phyloP scores from a whole-genome alignment of 2,113 vertebrate species.

The Passer montanus region DNA sequence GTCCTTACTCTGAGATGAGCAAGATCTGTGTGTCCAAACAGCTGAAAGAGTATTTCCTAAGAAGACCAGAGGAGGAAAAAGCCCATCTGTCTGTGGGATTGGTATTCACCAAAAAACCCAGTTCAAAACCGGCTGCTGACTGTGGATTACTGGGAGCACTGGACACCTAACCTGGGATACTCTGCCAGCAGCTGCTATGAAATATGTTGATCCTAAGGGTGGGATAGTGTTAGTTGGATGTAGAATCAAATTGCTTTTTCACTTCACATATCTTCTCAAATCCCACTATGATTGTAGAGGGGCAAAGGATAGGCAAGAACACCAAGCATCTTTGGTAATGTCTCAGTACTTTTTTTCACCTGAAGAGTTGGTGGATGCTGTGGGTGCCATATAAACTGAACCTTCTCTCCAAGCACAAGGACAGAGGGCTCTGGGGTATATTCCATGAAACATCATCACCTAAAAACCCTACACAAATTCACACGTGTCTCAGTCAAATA shows the following conservation, averaged over 20 bases:
- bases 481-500: neutral
- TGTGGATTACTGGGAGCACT: neutral
- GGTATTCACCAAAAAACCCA: neutral
- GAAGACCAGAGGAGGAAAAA: neutral
- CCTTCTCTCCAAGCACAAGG: neutral
- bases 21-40: neutral
- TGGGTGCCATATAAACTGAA: neutral
- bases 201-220: neutral
- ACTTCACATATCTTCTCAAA: neutral
- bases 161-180: neutral
- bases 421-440: neutral
- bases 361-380: neutral
- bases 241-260: neutral
- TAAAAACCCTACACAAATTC: neutral
- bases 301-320: neutral
- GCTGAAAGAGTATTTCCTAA: neutral
- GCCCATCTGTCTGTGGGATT: neutral
- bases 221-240: neutral
- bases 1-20: neutral
- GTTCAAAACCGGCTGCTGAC: neutral
- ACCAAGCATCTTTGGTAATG: neutral
- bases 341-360: neutral
- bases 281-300: neutral
- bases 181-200: neutral
- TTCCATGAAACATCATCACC: neutral